These are phyloP conservation scores for Bos taurus DNA, from an alignment of 2,113 vertebrate species.

Conservation along the genomic window DNA sequence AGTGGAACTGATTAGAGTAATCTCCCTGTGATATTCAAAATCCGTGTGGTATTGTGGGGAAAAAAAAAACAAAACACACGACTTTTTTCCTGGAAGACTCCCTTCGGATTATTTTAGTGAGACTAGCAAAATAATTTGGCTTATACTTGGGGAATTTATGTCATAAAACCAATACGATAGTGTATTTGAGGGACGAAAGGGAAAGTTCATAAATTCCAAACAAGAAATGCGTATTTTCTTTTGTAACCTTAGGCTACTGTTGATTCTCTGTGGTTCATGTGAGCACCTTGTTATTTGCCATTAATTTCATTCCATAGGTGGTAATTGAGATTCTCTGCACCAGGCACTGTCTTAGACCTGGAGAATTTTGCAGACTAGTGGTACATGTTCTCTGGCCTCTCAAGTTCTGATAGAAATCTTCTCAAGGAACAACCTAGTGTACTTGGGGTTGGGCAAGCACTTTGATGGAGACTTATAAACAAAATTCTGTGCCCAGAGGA, in stretches of 20 bases:
- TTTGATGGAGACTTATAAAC: neutral
- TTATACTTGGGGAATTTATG: neutral
- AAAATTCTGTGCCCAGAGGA: neutral
- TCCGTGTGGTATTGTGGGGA: neutral
- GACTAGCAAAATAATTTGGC: neutral
- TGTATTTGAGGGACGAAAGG: neutral
- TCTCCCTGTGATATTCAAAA: neutral
- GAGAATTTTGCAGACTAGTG: neutral
- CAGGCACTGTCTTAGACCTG: neutral
- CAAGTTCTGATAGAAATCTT: neutral
- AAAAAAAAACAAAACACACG: neutral
- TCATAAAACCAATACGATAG: neutral
- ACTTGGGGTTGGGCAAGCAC: neutral
- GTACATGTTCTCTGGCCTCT: neutral
- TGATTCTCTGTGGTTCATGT: neutral
- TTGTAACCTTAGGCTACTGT: neutral
- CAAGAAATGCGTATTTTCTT: neutral
- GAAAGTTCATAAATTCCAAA: neutral
- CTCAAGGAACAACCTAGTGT: neutral
- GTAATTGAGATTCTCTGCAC: neutral
- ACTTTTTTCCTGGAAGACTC: neutral
- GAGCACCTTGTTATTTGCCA: neutral
- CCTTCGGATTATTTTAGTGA: neutral
- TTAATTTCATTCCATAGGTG: neutral
- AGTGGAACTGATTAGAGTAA: neutral